Conservation (phyloP, 2,797 vertebrate genomes). For the Dendrocincla tyrannina region DNA sequence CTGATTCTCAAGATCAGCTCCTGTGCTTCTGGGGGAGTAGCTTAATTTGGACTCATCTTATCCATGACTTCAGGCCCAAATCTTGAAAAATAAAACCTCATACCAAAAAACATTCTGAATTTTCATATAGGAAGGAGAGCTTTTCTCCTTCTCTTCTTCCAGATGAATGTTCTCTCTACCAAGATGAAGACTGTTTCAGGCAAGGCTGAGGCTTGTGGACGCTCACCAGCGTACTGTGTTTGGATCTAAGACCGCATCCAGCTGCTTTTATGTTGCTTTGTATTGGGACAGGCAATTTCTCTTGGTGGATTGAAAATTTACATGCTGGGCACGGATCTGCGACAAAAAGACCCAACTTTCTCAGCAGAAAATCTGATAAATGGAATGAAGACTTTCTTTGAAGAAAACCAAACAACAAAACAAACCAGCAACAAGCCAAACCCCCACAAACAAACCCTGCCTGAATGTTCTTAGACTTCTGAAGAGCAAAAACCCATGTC, state of each 20-base stretch:
- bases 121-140: not conserved
- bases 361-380: not conserved
- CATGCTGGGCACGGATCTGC: not conserved
- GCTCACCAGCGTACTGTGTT: not conserved
- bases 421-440: not conserved
- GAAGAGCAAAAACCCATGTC: fast-evolving
- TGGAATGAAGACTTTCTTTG: not conserved
- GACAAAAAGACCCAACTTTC: not conserved
- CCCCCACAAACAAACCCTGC: not conserved
- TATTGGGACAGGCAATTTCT: not conserved
- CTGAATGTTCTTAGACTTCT: not conserved
- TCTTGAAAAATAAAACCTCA: not conserved
- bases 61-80: not conserved
- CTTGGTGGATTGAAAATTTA: not conserved
- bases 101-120: not conserved
- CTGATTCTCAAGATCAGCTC: not conserved
- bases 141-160: not conserved
- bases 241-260: not conserved
- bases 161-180: not conserved
- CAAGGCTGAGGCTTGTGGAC: not conserved
- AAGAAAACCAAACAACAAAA: not conserved
- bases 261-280: not conserved
- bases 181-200: not conserved
- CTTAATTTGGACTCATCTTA: not conserved
- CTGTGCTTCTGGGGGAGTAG: not conserved